Evolutionary conservation across 2,113 vertebrate genomes (phyloP), one percentile per base, ranked within the genome.

Genomic region (Varanus komodoensis): DNA sequence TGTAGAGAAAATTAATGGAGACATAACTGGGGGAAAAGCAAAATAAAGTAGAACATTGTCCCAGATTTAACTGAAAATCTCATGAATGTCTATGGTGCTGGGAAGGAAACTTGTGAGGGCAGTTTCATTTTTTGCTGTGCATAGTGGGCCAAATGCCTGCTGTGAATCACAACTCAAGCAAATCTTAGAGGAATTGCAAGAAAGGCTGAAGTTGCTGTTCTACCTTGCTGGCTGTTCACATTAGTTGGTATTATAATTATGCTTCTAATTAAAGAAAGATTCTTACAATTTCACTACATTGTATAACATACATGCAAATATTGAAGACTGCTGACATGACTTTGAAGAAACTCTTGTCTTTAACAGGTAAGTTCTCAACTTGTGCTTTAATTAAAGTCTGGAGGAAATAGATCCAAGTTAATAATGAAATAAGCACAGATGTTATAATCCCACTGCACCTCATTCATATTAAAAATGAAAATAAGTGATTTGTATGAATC

Each of bases 1-100:
- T 50, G 69, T 52, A 44, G 27, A 82, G 64, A 82, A 93, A 95
- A 92, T 93, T 88, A 93, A 93, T 74, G 79, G 73, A 23, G 0
- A 52, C 64, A 89, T 44, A 82, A 83, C 75, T 54, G 9, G 87
- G 81, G 89, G 57, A 69, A 88, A 90, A 87, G n/a, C 38, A 77
- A 86, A 91, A 73, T 0, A 0, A 71, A 84, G 48, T 77, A 89
- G 64, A 29, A 57, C 4, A 48, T 83, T 86, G 84, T 82, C 6
- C 2, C 61, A n/a, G 21, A 54, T 83, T 48, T 71, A 93, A 82
- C 23, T 21, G 84, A 81, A 82, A 64, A 12, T 61, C 34, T 25
- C 11, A 52, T 67, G 12, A 78, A 50, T 68, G 64, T 85, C 82
- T 34, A 23, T 54, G 15, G 2, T 29, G 23, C 82, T 54, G n/a